A percentile compares a stretch with the other conserved stretches of the same genome.
Conservation (phyloP, 2,797 vertebrate species). For the Tapera naevia region DNA sequence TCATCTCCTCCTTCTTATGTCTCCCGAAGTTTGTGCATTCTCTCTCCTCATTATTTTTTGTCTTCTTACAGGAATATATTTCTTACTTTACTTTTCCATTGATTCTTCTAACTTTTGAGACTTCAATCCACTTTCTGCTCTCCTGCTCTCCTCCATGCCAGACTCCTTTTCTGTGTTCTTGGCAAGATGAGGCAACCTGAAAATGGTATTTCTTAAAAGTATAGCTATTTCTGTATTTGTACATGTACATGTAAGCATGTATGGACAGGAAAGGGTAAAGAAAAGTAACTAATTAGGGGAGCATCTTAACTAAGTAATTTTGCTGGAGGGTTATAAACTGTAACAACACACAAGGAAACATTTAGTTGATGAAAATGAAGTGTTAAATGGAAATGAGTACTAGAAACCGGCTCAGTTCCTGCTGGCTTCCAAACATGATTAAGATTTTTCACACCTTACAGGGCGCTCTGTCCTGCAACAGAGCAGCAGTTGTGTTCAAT, state of each 20-base stretch:
- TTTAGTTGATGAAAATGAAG: neutral
- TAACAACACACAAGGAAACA: neutral
- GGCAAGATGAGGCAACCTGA: neutral
- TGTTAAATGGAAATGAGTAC: neutral
- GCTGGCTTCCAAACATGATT: rapidly evolving
- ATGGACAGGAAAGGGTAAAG: neutral
- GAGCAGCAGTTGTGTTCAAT: neutral
- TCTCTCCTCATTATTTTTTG: neutral
- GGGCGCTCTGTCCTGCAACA: neutral
- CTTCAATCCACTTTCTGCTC: neutral
- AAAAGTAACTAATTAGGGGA: neutral
- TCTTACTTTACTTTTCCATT: neutral
- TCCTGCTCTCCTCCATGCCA: neutral
- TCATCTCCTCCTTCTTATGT: neutral
- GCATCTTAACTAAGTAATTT: neutral
- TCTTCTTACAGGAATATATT: neutral
- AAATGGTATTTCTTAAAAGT: neutral
- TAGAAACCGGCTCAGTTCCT: neutral
- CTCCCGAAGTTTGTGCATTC: neutral
- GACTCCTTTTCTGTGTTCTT: neutral
- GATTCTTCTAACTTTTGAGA: neutral
- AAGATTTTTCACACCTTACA: neutral
- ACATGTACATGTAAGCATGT: neutral
- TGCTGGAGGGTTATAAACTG: neutral
- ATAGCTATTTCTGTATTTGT: neutral